Evolutionary conservation across 2,113 vertebrate genomes (phyloP).

Genomic region (Equus quagga): DNA sequence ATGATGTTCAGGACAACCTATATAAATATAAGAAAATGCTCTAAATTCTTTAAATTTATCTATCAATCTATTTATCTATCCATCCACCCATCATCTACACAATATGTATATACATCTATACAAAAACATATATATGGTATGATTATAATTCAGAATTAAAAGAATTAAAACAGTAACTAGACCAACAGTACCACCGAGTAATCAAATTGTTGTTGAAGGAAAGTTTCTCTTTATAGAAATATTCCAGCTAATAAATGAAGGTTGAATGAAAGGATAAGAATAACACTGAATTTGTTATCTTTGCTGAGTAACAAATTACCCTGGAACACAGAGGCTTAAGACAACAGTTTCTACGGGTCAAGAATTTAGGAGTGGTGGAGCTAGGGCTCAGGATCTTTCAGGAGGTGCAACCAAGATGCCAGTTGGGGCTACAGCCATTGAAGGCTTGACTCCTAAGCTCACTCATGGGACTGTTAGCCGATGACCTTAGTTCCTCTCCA

Average conservation of each 20-base stretch:
- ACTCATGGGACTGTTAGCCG: not conserved
- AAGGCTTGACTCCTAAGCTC: not conserved
- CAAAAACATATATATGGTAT: not conserved
- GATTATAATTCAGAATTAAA: constrained; percentile 4
- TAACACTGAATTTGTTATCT: not conserved
- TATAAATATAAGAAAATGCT: not conserved
- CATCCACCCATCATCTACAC: not conserved
- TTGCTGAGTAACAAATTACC: not conserved
- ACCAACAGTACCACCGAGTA: not conserved
- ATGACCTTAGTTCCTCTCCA: not conserved
- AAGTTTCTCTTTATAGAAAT: constrained; percentile 35
- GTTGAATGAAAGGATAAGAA: not conserved
- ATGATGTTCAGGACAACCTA: not conserved
- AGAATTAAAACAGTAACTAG: not conserved
- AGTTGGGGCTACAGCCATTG: not conserved
- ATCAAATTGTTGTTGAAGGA: not conserved
- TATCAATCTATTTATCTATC: not conserved
- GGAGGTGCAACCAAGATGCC: not conserved
- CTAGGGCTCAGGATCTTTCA: not conserved
- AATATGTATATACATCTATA: not conserved
- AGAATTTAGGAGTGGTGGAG: not conserved
- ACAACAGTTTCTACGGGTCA: not conserved
- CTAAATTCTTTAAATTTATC: not conserved
- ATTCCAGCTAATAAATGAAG: not conserved
- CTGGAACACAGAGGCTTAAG: not conserved